Percentiles rank a stretch among this genome's conserved stretches.
Evolutionary conservation across 2,113 vertebrate genomes (phyloP).

Genomic region (Gobius niger): DNA sequence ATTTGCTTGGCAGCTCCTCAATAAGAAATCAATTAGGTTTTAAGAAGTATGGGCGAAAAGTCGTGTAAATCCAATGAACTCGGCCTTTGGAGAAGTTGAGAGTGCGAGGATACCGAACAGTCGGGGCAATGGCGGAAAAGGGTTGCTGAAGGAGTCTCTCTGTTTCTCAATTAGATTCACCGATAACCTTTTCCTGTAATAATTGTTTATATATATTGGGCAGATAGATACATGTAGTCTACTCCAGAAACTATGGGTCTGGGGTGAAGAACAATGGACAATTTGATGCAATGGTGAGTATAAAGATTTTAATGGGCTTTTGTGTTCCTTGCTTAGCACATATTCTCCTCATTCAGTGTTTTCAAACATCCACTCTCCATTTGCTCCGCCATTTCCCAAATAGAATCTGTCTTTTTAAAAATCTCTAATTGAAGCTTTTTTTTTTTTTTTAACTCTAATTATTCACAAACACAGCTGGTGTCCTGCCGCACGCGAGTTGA

Average conservation of each 20-base stretch:
- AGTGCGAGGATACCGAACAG: conserved; percentile 9
- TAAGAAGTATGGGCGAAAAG: conserved; percentile 72
- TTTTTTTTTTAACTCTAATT: conserved; percentile 6
- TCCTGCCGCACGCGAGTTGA: conserved; percentile 13
- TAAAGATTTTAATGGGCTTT: no score
- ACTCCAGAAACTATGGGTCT: no score
- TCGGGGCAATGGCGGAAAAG: conserved; percentile 6
- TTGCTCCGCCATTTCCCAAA: neutral
- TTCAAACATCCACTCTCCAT: neutral
- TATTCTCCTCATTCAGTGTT: neutral
- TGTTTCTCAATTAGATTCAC: no score
- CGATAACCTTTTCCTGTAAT: no score
- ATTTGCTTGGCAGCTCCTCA: conserved; percentile 91
- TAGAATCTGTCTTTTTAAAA: conserved; percentile 12
- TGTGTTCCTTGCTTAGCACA: no score
- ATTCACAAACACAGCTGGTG: conserved; percentile 27
- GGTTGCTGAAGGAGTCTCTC: neutral
- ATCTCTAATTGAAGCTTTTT: conserved; percentile 10
- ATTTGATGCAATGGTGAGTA: no score
- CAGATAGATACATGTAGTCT: no score
- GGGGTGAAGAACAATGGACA: no score
- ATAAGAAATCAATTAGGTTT: conserved; percentile 95
- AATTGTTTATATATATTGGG: no score
- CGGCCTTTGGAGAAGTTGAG: conserved; percentile 18
- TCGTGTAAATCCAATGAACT: conserved; percentile 28